Evolutionary conservation across 2,888 invertebrate species (phyloP), one percentile per base, ranked within the genome.

Genomic region (Schizaphis graminum): DNA sequence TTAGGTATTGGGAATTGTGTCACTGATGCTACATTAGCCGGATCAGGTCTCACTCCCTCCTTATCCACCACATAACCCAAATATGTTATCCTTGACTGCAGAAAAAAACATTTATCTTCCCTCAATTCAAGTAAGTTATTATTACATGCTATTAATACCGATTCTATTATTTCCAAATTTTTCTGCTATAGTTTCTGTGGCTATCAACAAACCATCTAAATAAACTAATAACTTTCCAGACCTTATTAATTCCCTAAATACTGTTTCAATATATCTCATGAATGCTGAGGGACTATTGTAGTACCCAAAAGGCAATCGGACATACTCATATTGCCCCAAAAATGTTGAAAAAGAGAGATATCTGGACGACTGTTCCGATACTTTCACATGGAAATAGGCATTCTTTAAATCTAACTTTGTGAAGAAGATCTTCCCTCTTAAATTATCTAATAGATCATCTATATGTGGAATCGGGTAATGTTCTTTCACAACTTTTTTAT

Each of bases 311-410:
- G 91, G 94, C 26, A 91, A 86, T 35, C 89, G 47, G 44, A 89
- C 89, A 85, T 89, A 94, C 56, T 90, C 90, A 90, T 85, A 94
- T 44, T 94, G 89, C n/a, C 85, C 90, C 10, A 90, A 94, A 94
- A 89, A 84, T 24, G 86, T 94, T 41, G 89, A 53, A 94, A 94
- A 94, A n/a, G 90, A 89, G 2, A 85, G 26, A 77, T 91, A 91
- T 47, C 77, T 77, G 7, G 91, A 77, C 21, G 91, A 77, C 41
- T 91, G n/a, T 10, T 94, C 89, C 26, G 93, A 21, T n/a, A 93
- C 93, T 41, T 49, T 77, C 21, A 94, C 84, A 85, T 93, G 89
- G 44, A 89, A 90, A 61, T 56, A 94, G 41, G 89, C 93, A 90
- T 57, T 89, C n/a, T 90, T 89, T 41, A 94, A 41, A 35, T 94